Base-by-base conservation (phyloP, 2,888 invertebrate species). In the Hymenopus coronatus region DNA sequence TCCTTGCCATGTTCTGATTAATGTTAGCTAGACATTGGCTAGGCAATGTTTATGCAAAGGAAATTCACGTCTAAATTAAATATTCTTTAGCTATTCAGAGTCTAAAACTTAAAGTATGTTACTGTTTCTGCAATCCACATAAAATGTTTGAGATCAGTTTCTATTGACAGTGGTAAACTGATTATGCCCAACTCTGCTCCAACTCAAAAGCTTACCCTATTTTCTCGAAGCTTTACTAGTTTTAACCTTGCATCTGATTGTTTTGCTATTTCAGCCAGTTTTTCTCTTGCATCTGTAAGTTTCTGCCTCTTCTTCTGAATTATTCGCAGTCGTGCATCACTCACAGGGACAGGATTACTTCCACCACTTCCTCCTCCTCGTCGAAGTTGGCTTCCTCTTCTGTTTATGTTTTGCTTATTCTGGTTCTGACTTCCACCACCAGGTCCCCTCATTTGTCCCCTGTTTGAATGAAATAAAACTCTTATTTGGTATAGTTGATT, bases 221-320 rank as follows among this genome's bases (percentile, higher is more conserved):
- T 87, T 87, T 86, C 86, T 46, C 89, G 94, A 86, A 97, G 93
- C 92, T 96, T 96, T 89, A 96, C 95, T 87, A 97, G 93, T 92
- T 96, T 96, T 87, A 96, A 93, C 84, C 97, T 94, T 12, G 97
- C 97, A 94, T 97, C 97, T 15, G 94, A 95, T 88, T 95, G 95
- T 92, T 96, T 96, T 0, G 97, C 96, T 91, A 96, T 95, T 93
- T 97, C 96, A 6, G 96, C 95, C 88, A 98, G 93, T 91, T 97
- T 96, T 91, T 98, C 97, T 90, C 97, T 94, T 0, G 97, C 97
- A 94, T 98, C 97, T 0, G 95, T 95, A 40, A 97, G 95, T 92
- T 96, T 96, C 86, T 94, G 95, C 87, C 97, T 95, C 92, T 97
- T 97, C 92, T 97, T 97, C 86, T 96, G 96, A 91, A 97, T 96